Evolutionary conservation across 2,797 vertebrate species (phyloP), one percentile per base, ranked within the genome.

Genomic region (Helostoma temminkii): DNA sequence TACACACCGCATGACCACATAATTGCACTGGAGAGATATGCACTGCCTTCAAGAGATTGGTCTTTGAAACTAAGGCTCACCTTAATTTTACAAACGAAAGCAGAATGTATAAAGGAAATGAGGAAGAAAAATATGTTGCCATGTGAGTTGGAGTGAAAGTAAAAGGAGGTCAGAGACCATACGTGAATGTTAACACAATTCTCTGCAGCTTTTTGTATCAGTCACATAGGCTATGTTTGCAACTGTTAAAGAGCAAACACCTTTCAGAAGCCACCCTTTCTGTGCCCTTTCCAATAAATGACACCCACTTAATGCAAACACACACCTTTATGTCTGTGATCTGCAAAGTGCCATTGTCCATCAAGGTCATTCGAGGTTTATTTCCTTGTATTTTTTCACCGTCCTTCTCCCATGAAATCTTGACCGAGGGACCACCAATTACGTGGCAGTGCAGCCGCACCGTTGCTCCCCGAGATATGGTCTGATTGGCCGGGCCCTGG

Each of bases 331-430:
- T 61, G 12, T 74, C 72, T 57, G 68, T 84, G 81, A 98, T 96
- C 92, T 95, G 93, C 82, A 99, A 89, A 21, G 96, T 98, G 81
- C 97, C 95, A 0, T 97, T 97, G 86, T 96, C 96, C 93, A 97
- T 93, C 62, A 97, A 88, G 81, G 76, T 96, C 88, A 95, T 25
- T 4, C 92, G 94, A 39, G 92, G 87, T 70, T 94, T 92, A 50
- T 90, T 93, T 69, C 86, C 93, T 74, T 90, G 88, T 71, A 99
- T 87, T 81, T 81, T 89, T 43, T 93, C 93, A 54, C 96, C 95
- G 0, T 97, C 95, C 84, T 96, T 99, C 90, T 96, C 94, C 98
- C 97, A 98, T 1, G 84, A 94, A 81, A 97, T 92, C 11, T 76
- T 94, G 60, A 95, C 94, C 0, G 92, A 86, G 15, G 95, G 92